A percentile compares a stretch with the other conserved stretches of the same genome.
These are phyloP conservation scores for Achroia grisella DNA, from an alignment of 1,140 invertebrate genomes.

Conservation along the genomic window DNA sequence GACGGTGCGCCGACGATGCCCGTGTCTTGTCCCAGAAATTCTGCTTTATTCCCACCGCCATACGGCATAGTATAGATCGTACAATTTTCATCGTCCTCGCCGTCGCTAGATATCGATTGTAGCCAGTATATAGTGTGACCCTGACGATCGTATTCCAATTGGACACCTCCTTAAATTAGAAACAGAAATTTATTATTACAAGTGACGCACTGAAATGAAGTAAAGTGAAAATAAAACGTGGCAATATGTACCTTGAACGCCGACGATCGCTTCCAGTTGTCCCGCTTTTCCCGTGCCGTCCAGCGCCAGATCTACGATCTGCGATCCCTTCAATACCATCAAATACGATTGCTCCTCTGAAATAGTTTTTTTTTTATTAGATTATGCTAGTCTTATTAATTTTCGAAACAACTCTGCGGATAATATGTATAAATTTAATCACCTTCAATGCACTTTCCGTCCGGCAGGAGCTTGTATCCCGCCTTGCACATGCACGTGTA, in stretches of 20 bases:
- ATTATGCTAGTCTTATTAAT: too few relatives aligned
- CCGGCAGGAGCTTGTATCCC: slow-evolving; percentile 82
- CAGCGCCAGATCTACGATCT: slow-evolving; percentile 89
- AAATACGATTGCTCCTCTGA: slow-evolving; percentile 91
- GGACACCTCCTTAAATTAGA: slow-evolving; percentile 75
- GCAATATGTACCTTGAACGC: slow-evolving; percentile 80
- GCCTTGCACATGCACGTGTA: slow-evolving; percentile 94
- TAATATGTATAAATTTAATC: slow-evolving; percentile 5
- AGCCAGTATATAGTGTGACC: slow-evolving; percentile 90
- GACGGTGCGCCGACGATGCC: slow-evolving; percentile 94
- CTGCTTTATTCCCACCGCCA: slow-evolving; percentile 89
- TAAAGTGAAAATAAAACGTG: not conserved
- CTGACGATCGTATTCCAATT: slow-evolving; percentile 93
- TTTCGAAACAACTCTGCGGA: not conserved
- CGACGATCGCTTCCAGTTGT: slow-evolving; percentile 90
- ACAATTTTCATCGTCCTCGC: slow-evolving; percentile 82
- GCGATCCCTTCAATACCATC: slow-evolving; percentile 92
- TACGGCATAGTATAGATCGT: slow-evolving; percentile 90
- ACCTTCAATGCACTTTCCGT: slow-evolving; percentile 84
- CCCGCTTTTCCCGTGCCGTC: slow-evolving; percentile 85
- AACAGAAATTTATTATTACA: too few relatives aligned
- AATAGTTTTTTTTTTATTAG: slow-evolving; percentile 14
- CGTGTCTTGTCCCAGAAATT: slow-evolving; percentile 84
- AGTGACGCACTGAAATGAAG: not conserved
- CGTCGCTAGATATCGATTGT: slow-evolving; percentile 82